A percentile compares a stretch with the other conserved stretches of the same genome.
Conservation (phyloP, 2,888 invertebrate species). For the Luperina testacea region DNA sequence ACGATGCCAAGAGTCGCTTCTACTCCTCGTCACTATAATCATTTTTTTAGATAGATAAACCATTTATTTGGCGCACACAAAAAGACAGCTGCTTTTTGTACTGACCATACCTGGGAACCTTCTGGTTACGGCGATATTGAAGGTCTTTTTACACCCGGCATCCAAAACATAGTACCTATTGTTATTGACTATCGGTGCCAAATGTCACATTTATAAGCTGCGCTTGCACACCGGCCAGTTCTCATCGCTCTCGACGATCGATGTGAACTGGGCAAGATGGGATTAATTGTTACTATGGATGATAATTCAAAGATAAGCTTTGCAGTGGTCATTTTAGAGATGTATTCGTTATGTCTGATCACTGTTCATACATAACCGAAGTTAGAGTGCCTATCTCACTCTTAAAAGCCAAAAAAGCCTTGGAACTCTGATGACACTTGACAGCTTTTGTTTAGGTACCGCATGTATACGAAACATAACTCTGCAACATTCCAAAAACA, state of each 20-base stretch:
- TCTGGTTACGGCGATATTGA: too few species aligned
- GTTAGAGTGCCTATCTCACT: too few species aligned
- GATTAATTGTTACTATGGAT: background rate
- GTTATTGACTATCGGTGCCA: slow-evolving; percentile 6
- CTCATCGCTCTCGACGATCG: slow-evolving; percentile 55
- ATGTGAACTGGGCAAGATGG: background rate
- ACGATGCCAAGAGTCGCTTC: too few species aligned
- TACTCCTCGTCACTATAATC: too few species aligned
- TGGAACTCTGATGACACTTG: background rate
- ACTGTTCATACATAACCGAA: background rate
- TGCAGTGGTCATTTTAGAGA: background rate
- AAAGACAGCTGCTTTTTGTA: too few species aligned
- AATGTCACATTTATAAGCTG: slow-evolving; percentile 33
- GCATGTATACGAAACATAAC: background rate
- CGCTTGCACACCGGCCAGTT: slow-evolving; percentile 37
- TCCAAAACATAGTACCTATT: background rate
- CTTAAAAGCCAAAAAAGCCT: background rate
- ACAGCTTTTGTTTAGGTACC: background rate
- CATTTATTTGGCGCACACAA: too few species aligned
- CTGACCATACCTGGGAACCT: too few species aligned
- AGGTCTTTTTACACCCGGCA: too few species aligned
- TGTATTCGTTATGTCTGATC: background rate
- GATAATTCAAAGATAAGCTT: background rate
- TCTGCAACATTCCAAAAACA: background rate
- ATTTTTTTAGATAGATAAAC: too few species aligned